These are phyloP conservation scores for Addax nasomaculatus DNA, from an alignment of 2,113 vertebrate species.

Conservation along the genomic window DNA sequence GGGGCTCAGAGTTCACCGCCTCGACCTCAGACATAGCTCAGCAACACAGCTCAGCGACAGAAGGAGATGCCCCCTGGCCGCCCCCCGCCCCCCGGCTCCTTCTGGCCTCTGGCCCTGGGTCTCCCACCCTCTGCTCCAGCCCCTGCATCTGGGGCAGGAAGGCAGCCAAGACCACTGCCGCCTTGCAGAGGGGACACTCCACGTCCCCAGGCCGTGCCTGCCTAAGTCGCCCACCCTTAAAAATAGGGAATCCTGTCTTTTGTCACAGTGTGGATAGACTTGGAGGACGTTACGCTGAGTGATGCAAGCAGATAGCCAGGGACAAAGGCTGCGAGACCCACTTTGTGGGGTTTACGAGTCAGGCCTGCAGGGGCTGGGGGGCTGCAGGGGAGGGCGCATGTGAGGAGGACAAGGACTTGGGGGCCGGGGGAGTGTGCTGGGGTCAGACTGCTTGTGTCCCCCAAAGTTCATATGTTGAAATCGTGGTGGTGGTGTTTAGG, in stretches of 20 bases:
- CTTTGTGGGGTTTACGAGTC: not conserved
- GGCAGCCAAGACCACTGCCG: not conserved
- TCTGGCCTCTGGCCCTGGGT: not conserved
- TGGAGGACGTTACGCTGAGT: not conserved
- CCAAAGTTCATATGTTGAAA: fast-evolving
- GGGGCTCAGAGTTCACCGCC: not conserved
- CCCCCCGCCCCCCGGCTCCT: fast-evolving
- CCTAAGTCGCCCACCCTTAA: not conserved
- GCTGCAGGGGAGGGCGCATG: not conserved
- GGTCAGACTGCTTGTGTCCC: not conserved
- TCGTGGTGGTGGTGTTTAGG: not conserved
- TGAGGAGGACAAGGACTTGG: not conserved
- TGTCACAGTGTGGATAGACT: fast-evolving
- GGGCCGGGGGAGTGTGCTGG: not conserved
- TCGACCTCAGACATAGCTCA: not conserved
- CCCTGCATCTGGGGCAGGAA: not conserved
- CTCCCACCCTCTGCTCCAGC: not conserved
- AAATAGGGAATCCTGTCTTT: not conserved
- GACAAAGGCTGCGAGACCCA: not conserved
- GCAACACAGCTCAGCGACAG: not conserved
- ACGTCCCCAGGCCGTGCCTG: not conserved
- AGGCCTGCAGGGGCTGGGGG: not conserved
- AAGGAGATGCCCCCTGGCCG: not conserved
- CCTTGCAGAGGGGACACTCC: not conserved
- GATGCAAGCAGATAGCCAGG: not conserved